Percentiles rank a stretch among this genome's conserved stretches.
Evolutionary conservation across 92 coral and sea anemone species (phyloP).

Genomic region (Porites divaricata): DNA sequence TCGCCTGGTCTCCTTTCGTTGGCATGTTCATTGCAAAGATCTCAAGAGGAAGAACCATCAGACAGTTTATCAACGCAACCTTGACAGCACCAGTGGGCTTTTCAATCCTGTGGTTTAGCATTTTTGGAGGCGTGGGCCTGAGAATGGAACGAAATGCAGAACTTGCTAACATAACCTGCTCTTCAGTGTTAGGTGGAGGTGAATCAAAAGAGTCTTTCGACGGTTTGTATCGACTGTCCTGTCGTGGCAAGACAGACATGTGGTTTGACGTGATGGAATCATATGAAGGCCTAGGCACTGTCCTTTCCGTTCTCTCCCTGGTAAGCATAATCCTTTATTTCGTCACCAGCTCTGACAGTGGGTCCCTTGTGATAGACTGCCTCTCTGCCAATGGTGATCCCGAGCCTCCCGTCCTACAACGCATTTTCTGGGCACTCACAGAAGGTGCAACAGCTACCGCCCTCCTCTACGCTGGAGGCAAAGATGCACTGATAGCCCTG

Average conservation of each 20-base stretch:
- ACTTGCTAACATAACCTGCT: slow-evolving; percentile 71
- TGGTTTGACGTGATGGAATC: slow-evolving; percentile 87
- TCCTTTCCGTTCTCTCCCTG: slow-evolving; percentile 77
- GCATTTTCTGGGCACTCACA: slow-evolving; percentile 94
- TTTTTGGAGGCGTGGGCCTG: slow-evolving; percentile 89
- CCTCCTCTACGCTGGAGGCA: slow-evolving; percentile 77
- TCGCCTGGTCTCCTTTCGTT: slow-evolving; percentile 96
- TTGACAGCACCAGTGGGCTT: slow-evolving; percentile 82
- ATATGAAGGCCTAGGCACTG: slow-evolving; percentile 60
- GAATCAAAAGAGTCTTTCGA: slow-evolving; percentile 47
- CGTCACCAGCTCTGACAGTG: slow-evolving; percentile 95
- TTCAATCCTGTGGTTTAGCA: slow-evolving; percentile 83
- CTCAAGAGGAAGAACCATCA: slow-evolving; percentile 90
- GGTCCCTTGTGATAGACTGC: slow-evolving; percentile 93
- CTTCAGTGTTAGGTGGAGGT: slow-evolving; percentile 71
- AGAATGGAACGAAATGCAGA: slow-evolving; percentile 89
- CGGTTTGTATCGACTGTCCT: slow-evolving; percentile 83
- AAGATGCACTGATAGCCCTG: slow-evolving; percentile 76
- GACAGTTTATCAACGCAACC: slow-evolving; percentile 83
- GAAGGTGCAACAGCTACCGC: slow-evolving; percentile 92
- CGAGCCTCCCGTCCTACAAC: slow-evolving; percentile 87
- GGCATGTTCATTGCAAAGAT: slow-evolving; percentile 94
- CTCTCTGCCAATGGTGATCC: slow-evolving; percentile 94
- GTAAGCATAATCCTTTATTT: slow-evolving; percentile 84
- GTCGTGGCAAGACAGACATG: slow-evolving; percentile 66